Evolutionary conservation across 2,797 vertebrate genomes (phyloP), one percentile per base, ranked within the genome.

Genomic region (Hoplostethus mediterraneus): DNA sequence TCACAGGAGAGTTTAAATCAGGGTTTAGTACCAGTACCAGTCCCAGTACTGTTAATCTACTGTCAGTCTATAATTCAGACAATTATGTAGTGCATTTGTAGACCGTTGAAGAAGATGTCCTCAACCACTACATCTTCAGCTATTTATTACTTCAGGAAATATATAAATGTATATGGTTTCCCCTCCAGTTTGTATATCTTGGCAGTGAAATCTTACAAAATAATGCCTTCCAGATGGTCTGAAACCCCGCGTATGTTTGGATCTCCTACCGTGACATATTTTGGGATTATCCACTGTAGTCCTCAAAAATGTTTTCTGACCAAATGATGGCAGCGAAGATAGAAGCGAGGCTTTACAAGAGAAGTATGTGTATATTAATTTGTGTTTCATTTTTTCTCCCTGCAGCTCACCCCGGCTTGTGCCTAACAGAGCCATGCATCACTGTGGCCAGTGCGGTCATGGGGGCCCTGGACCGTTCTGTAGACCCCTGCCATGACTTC

Each of bases 401-500:
- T 14, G 4, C 85, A 99, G 98, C 92, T 83, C 86, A 93, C 0
- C 93, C 96, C 0, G 49, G 93, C 0, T 63, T 95, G 70, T 99
- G 98, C 76, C 91, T 99, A 54, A 95, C 95, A 0, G 96, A 97
- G 77, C 90, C 96, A 12, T 99, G 98, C 59, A 87, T 99, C 79
- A 96, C 92, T 0, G 95, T 98, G 82, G 95, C 97, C 87, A 96
- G 96, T 60, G 76, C 93, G 0, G 96, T 99, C 81, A 85, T 97
- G 83, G 94, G 85, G 49, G 96, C 97, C 0, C 89, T 99, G 88
- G 97, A 99, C 90, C 94, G 89, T 10, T 78, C 95, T 0, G 94
- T 98, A 47, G 96, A 98, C 83, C 98, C 98, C 68, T 99, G 98
- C 3, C 92, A 97, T 16, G 97, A 99, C 86, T 99, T 99, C 89